phyloP scores from a whole-genome alignment of 2,113 vertebrate genomes.

The Baryphthengus martii region DNA sequence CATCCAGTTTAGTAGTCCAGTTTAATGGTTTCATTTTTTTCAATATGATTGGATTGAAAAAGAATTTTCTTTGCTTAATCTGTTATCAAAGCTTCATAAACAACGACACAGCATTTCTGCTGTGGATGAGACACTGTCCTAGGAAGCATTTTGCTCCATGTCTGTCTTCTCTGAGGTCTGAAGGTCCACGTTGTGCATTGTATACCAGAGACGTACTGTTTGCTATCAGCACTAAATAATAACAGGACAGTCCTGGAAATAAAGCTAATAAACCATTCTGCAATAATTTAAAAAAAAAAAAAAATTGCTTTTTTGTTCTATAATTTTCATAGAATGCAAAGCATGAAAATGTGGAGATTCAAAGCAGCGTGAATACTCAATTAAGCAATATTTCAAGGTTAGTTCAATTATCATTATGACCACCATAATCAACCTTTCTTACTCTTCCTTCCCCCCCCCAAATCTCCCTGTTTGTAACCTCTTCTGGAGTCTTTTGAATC shows the following conservation, averaged over 20 bases:
- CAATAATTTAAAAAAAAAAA: not conserved
- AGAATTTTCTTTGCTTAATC: not conserved
- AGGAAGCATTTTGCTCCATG: not conserved
- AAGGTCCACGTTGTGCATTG: not conserved
- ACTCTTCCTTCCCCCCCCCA: not conserved
- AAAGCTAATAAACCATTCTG: not conserved
- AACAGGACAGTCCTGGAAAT: not conserved
- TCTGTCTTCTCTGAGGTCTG: not conserved
- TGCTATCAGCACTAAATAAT: not conserved
- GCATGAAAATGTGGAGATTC: not conserved
- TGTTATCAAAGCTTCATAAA: not conserved
- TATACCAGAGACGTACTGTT: not conserved
- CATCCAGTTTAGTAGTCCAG: not conserved
- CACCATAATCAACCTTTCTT: not conserved
- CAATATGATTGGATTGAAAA: not conserved
- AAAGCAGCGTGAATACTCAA: not conserved
- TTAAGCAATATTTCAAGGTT: not conserved
- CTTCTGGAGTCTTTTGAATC: not conserved
- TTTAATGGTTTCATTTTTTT: not conserved
- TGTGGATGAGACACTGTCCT: not conserved
- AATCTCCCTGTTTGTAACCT: not conserved
- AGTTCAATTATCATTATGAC: not conserved
- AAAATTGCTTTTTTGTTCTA: not conserved
- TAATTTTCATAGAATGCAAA: not conserved
- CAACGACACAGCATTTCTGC: not conserved